Base-by-base conservation (phyloP, 2,888 invertebrate species). In the Tachina fera region DNA sequence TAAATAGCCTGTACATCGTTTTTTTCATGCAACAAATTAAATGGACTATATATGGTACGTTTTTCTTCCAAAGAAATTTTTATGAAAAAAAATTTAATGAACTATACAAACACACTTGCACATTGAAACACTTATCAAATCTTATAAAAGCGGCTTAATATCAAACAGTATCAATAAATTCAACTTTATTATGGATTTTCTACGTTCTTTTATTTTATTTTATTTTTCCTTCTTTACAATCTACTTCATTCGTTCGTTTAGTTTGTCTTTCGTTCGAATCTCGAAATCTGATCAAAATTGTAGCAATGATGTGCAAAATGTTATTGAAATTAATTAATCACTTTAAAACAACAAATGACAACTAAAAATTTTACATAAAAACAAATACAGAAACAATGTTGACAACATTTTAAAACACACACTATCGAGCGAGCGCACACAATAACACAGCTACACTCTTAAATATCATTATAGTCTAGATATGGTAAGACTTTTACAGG, bases 301-400 rank as follows among this genome's bases (percentile, higher is more conserved):
- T 83, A 67, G 75, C 86, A 83, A 76, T 80, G 86, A 80, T 80
- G 83, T 86, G 86, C 86, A 83, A 86, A 86, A 83, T 86, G 83
- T 83, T 86, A 83, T 86, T 86, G 86, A 86, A 86, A 86, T 86
- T 83, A 86, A 86, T 86, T 86, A 86, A 86, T 86, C 86, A 86
- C 86, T 86, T 83, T 80, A 72, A 86, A 86, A 76, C 83, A 83
- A 86, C 86, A 86, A 86, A 86, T 86, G 86, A 86, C 86, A 86
- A 86, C 83, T 77, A 72, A 72, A 68, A 75, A 83, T 65, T 77
- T 16, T 61, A 77, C 65, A 77, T 39, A 49, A 68, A 51, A 86
- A 72, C 53, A 77, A 68, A 49, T 47, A 51, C 56, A 76, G 51
- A 16, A 83, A 78, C 68, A 56, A 74, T 67, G 65, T 75, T 49